A percentile compares a stretch with the other conserved stretches of the same genome.
Evolutionary conservation across 2,797 vertebrate species (phyloP).

Genomic region (Falco cherrug): DNA sequence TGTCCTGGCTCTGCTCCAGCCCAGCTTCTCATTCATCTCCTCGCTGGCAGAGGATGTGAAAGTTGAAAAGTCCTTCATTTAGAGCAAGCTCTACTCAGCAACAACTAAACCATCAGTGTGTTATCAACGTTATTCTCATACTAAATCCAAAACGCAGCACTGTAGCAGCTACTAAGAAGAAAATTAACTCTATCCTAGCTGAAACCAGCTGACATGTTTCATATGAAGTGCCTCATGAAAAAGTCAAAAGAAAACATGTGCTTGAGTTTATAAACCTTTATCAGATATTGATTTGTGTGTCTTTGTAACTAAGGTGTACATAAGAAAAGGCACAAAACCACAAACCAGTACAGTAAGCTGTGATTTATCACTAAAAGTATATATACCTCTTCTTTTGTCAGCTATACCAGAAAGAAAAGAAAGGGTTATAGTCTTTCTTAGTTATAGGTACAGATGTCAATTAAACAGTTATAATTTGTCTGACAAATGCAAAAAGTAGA

Average conservation of each 20-base stretch:
- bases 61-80: no score
- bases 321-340: not conserved
- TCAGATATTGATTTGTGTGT: not conserved
- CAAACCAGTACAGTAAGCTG: not conserved
- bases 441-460: not conserved
- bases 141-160: no score
- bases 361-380: not conserved
- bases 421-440: not conserved
- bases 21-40: no score
- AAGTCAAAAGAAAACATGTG: not conserved
- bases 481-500: not conserved
- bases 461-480: not conserved
- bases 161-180: no score
- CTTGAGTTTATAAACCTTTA: not conserved
- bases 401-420: not conserved
- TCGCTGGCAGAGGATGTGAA: no score
- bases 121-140: no score
- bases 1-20: no score
- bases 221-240: not conserved
- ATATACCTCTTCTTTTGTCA: not conserved
- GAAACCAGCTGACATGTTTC: rapidly evolving
- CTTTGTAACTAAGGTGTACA: not conserved
- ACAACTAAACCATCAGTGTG: no score
- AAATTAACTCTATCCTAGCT: no score
- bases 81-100: no score